Conservation (phyloP, 2,888 invertebrate genomes). For the Sturmia bella region DNA sequence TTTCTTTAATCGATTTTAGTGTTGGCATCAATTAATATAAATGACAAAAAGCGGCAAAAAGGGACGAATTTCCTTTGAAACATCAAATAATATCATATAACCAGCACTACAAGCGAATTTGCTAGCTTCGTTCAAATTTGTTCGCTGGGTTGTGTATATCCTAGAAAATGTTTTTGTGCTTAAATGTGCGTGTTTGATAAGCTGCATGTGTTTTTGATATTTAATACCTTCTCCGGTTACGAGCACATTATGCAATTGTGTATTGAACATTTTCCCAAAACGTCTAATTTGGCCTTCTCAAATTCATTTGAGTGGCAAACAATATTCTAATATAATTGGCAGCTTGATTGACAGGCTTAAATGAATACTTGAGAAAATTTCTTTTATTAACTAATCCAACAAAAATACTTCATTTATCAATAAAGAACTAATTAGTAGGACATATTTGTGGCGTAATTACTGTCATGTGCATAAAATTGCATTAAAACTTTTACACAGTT, state of each 20-base stretch:
- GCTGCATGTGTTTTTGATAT: slow-evolving; percentile 36
- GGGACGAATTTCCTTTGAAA: too few relatives aligned
- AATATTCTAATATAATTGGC: slow-evolving; percentile 6
- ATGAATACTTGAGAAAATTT: slow-evolving; percentile 17
- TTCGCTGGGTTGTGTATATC: too few relatives aligned
- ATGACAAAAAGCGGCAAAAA: too few relatives aligned
- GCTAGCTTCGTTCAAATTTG: too few relatives aligned
- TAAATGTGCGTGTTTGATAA: slow-evolving; percentile 2
- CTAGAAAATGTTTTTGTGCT: too few relatives aligned
- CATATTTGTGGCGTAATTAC: slow-evolving; percentile 4
- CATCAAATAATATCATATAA: too few relatives aligned
- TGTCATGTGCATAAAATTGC: neutral
- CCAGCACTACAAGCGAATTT: too few relatives aligned
- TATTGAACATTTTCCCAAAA: slow-evolving; percentile 21
- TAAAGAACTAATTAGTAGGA: neutral
- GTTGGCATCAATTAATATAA: too few relatives aligned
- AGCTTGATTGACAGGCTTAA: slow-evolving; percentile 25
- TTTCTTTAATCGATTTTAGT: too few relatives aligned
- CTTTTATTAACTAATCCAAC: slow-evolving; percentile 9
- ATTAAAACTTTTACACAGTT: neutral
- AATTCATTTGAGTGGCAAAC: neutral
- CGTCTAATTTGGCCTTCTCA: slow-evolving; percentile 2
- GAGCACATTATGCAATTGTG: slow-evolving; percentile 12
- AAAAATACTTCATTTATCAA: slow-evolving; percentile 9
- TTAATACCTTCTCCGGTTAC: slow-evolving; percentile 37